Conservation (phyloP, 1,140 invertebrate genomes). For the Diorhabda sublineata region DNA sequence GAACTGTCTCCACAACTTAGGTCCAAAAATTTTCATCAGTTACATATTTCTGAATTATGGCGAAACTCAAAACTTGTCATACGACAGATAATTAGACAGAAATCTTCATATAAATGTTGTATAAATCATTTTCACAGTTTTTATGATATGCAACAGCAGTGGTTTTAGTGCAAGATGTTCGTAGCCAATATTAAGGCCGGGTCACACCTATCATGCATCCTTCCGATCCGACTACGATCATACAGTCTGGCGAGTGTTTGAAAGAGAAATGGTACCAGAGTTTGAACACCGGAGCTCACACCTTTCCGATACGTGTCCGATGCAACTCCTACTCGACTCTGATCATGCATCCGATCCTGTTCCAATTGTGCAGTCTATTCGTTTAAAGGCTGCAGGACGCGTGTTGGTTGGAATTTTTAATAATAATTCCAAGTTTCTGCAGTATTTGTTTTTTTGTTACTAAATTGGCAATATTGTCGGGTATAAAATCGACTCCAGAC, state of each 20-base stretch:
- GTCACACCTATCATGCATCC: not conserved
- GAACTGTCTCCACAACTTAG: too few species aligned
- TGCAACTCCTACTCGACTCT: not conserved
- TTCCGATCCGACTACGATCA: too few species aligned
- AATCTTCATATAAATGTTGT: too few species aligned
- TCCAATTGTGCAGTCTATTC: conserved; percentile 1
- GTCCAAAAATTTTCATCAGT: too few species aligned
- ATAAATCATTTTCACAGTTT: too few species aligned
- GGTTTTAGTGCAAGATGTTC: too few species aligned
- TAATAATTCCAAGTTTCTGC: not conserved
- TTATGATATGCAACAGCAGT: too few species aligned
- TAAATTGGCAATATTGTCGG: not conserved
- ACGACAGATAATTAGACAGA: too few species aligned
- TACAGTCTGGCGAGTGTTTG: too few species aligned
- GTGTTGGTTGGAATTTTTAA: not conserved
- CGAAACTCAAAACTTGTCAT: too few species aligned
- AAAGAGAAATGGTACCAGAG: not conserved
- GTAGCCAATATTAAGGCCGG: not conserved
- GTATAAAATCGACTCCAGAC: not conserved
- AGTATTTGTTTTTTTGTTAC: not conserved
- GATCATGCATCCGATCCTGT: not conserved
- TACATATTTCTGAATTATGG: too few species aligned
- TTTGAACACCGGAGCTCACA: not conserved
- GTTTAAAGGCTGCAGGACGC: not conserved
- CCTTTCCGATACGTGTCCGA: not conserved